Percentiles rank a stretch among this genome's conserved stretches.
phyloP scores from a whole-genome alignment of 1,140 invertebrate species.

The Ericerus pela region DNA sequence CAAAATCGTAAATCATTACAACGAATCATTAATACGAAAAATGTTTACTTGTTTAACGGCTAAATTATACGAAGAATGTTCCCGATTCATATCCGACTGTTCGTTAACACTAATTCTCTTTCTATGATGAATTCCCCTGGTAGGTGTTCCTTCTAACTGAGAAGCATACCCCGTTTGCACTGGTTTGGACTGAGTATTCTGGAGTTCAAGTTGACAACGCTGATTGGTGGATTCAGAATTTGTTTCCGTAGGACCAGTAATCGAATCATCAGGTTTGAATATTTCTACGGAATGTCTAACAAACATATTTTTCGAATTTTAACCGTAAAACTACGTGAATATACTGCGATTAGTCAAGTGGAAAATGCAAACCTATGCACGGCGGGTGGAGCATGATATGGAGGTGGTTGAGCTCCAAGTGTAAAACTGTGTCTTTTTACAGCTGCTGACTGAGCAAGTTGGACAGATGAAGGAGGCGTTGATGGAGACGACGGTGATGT shows the following conservation, averaged over 20 bases:
- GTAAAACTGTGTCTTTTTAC: constrained; percentile 22
- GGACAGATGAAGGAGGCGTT: constrained; percentile 26
- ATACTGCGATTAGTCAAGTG: background rate
- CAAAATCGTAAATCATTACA: too few species aligned
- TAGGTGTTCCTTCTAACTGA: constrained; percentile 1
- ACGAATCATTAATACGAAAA: background rate
- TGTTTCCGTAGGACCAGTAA: too few species aligned
- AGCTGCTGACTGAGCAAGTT: constrained; percentile 2
- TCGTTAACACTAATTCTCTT: too few species aligned
- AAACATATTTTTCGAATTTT: background rate
- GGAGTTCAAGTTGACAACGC: background rate
- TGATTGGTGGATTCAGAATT: too few species aligned
- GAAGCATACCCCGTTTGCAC: background rate
- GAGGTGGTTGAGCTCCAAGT: constrained; percentile 10
- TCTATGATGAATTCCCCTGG: background rate
- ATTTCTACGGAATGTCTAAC: constrained; percentile 13
- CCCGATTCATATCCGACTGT: background rate
- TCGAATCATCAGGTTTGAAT: constrained; percentile 8
- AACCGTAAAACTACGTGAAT: background rate
- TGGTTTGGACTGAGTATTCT: background rate
- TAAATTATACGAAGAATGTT: background rate
- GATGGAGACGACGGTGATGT: constrained; percentile 38
- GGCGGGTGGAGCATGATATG: background rate
- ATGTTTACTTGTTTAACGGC: background rate
- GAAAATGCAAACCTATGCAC: background rate